Base-by-base conservation (phyloP, 2,888 invertebrate species). In the Pristionchus exspectatus region DNA sequence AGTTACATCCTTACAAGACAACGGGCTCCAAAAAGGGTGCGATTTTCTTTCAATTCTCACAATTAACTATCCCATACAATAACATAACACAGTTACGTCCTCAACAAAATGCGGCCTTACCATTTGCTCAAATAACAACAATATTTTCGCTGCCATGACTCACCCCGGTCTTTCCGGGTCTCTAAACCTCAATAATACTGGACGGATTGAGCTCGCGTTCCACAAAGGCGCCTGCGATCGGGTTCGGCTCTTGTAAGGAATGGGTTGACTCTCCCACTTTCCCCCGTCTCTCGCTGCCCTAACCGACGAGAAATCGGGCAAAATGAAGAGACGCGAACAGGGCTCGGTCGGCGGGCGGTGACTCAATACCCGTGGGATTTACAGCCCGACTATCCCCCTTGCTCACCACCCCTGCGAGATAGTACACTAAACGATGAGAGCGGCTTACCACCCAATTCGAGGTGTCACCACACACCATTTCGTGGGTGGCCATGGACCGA, bases 341-440 rank as follows among this genome's bases (percentile, higher is more conserved):
- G 12, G 24, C 24, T 24, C 63, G 3, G 21, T 3, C 44, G 44
- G 4, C 30, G 69, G 30, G 12, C 16, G 24, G 74, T 77, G 38
- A 77, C 74, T 77, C 74, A 77, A 44, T 77, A 44, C 74, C 74
- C 74, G 44, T 77, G 74, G 74, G 74, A 77, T 77, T 44, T 77
- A 77, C 74, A 77, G 74, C 74, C 24, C 16, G 74, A 16, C 74
- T 69, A 69, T 69, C 69, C 69, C 44, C 69, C 69, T 33, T 30
- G 30, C 16, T 69, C 30, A 30, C 30, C 16, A 16, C 27, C 1
- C 16, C 69, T n/a, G 27, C n/a, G 66, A 69, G 69, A 69, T 27
- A 69, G 12, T 16, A 69, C 30, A 33, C 5, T 2, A 69, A 12
- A 69, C 30, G 21, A 12, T 7, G 69, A 69, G 30, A 5, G 69